Base-by-base conservation (phyloP, 92 coral and sea anemone genomes). In the Montipora capitata region DNA sequence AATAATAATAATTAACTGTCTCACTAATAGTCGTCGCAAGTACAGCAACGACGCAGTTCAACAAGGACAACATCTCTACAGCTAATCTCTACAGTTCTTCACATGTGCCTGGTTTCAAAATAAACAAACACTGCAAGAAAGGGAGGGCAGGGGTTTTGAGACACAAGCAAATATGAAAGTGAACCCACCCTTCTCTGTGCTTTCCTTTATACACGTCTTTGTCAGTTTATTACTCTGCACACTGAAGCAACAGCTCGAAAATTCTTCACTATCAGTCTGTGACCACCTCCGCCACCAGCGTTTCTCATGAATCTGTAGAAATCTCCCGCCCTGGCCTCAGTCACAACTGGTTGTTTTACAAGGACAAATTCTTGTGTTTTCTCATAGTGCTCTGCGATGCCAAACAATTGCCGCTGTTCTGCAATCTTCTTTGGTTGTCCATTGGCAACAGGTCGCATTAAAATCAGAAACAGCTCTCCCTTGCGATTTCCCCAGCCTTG, bases 221-320 rank as follows among this genome's bases (percentile, higher is more conserved):
- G 9, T 39, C 57, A 12, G 48, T 79, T 6, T 15, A 49, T 69
- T 4, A 81, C 56, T n/a, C 10, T 7, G 17, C 38, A 52, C 14
- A 68, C 7, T n/a, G 66, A 7, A 68, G 85, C 85, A 43, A 70
- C 66, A 27, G 56, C 92, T 54, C 83, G 43, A 44, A 93, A 93
- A 54, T 90, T 44, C 38, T 57, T 87, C 56, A 83, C 96, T 40
- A 0, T 42, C 20, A 93, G 85, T 13, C 5, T 0, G 74, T 93
- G 96, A 11, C 96, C 96, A 17, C 96, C 96, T 42, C 96, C 96
- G 0, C 96, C 96, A 6, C 96, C 96, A 13, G 94, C 91, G 87
- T 90, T 80, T 40, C 92, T 82, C 91, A 91, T 91, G 72, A 90
- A 91, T 61, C 94, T 70, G 77, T 85, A 93, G 43, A 89, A 90